A percentile compares a stretch with the other conserved stretches of the same genome.
phyloP scores from a whole-genome alignment of 2,797 vertebrate genomes.

The Myioborus melanocephalus region DNA sequence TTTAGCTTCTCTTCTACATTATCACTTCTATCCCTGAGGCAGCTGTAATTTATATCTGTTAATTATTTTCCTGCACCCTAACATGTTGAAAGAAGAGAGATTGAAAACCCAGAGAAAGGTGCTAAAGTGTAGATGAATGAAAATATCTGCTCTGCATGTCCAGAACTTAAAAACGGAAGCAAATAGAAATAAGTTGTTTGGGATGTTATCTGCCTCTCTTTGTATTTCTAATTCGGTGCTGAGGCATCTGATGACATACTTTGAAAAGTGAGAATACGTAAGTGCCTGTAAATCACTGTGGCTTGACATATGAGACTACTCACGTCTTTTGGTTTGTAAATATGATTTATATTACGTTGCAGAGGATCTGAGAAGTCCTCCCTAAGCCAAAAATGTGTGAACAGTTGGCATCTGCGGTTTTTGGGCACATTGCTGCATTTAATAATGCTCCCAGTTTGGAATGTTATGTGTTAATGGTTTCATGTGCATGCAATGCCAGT shows the following conservation, averaged over 20 bases:
- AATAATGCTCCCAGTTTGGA: neutral
- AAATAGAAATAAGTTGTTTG: neutral
- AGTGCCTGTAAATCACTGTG: conserved; percentile 5
- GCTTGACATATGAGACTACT: neutral
- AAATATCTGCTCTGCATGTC: neutral
- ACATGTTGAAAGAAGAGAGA: neutral
- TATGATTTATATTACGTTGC: neutral
- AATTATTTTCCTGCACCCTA: neutral
- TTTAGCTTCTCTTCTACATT: neutral
- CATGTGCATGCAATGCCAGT: neutral
- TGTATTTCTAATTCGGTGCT: neutral
- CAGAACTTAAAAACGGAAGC: neutral
- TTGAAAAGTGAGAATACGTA: neutral
- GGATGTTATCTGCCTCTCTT: neutral
- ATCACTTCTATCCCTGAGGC: neutral
- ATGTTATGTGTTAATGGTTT: neutral
- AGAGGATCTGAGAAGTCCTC: neutral
- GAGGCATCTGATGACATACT: conserved; percentile 2
- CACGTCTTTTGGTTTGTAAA: conserved; percentile 25
- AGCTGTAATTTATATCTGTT: conserved; percentile 14
- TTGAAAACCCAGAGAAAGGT: conserved; percentile 1
- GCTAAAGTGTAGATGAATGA: neutral
- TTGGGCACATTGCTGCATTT: neutral
- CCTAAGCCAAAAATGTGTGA: neutral
- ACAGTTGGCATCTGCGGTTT: neutral